Evolutionary conservation across 2,113 vertebrate genomes (phyloP).

Genomic region (Natator depressus): DNA sequence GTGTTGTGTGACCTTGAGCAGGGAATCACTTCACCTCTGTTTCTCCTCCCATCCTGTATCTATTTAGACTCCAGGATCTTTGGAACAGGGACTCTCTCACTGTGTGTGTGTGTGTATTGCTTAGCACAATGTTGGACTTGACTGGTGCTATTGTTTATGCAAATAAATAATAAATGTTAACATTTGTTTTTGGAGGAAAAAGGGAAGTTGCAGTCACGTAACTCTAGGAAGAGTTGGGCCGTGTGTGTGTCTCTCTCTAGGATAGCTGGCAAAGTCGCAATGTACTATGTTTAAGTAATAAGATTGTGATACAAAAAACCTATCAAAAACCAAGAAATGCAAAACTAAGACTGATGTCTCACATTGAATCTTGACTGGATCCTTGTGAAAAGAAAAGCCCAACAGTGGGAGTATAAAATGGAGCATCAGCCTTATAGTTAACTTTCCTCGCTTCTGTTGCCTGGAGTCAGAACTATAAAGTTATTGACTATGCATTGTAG

Average conservation of each 20-base stretch:
- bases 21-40: not conserved
- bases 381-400: not conserved
- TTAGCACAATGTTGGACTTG: not conserved
- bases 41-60: rapidly evolving
- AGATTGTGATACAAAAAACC: not conserved
- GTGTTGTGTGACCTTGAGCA: rapidly evolving
- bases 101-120: rapidly evolving
- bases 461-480: rapidly evolving
- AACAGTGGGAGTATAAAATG: not conserved
- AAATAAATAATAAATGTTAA: rapidly evolving
- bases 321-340: not conserved
- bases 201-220: not conserved
- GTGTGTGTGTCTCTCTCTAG: not conserved
- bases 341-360: not conserved
- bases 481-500: rapidly evolving
- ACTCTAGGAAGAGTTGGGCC: not conserved
- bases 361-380: rapidly evolving
- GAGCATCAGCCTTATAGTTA: not conserved
- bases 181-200: not conserved
- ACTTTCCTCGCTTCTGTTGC: rapidly evolving
- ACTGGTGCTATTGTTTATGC: not conserved
- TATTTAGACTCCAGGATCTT: not conserved
- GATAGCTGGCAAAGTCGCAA: not conserved
- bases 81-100: not conserved
- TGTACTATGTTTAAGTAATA: not conserved